phyloP scores from a whole-genome alignment of 2,888 invertebrate genomes.

The Trichopoda pennipes region DNA sequence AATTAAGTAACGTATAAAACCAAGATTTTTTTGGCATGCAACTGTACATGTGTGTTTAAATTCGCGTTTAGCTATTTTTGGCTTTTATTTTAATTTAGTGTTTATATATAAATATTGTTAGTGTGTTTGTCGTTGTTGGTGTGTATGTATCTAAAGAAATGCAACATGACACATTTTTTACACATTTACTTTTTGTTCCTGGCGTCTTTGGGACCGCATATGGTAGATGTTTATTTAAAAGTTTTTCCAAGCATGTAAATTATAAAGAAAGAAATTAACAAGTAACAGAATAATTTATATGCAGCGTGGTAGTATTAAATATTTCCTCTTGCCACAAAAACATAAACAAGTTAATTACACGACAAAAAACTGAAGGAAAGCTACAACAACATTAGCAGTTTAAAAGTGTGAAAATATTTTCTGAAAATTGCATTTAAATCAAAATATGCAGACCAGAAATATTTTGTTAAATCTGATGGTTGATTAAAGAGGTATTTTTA shows the following conservation, averaged over 20 bases:
- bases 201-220: conserved; percentile 10
- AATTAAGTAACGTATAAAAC: too few species aligned
- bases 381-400: too few species aligned
- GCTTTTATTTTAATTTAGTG: not conserved
- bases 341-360: too few species aligned
- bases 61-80: not conserved
- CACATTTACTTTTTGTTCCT: not conserved
- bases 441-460: too few species aligned
- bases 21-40: too few species aligned
- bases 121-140: conserved; percentile 7
- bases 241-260: not conserved
- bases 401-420: too few species aligned
- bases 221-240: not conserved
- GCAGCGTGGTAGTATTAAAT: not conserved
- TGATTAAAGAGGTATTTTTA: too few species aligned
- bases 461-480: too few species aligned
- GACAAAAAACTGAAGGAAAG: too few species aligned
- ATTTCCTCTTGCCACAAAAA: too few species aligned
- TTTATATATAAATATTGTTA: not conserved
- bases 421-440: too few species aligned
- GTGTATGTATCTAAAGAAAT: conserved; percentile 1
- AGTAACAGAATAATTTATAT: not conserved
- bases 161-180: conserved; percentile 31
- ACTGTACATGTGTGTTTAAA: too few species aligned
- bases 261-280: not conserved